These are phyloP conservation scores for Adelphocoris suturalis DNA, from an alignment of 2,888 invertebrate species.

Conservation along the genomic window DNA sequence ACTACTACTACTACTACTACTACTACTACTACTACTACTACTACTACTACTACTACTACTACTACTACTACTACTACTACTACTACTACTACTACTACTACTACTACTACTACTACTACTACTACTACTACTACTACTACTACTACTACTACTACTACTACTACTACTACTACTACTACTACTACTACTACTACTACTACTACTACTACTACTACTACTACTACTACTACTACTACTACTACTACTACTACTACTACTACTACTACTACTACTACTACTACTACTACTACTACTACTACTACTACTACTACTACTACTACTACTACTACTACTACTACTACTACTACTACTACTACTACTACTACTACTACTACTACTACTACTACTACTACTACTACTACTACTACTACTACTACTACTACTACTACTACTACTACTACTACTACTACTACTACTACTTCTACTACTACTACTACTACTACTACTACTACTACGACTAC, in stretches of 20 bases:
- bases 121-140: no score
- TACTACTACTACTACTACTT: slow-evolving; percentile 57
- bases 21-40: no score
- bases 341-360: slow-evolving; percentile 55
- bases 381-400: slow-evolving; percentile 59
- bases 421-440: slow-evolving; percentile 60
- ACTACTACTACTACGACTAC: slow-evolving; percentile 57
- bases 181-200: slow-evolving; percentile 60
- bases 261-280: slow-evolving; percentile 59
- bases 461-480: slow-evolving; percentile 60
- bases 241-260: slow-evolving; percentile 60
- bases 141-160: no score
- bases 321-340: slow-evolving; percentile 53
- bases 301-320: slow-evolving; percentile 58
- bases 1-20: no score
- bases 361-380: slow-evolving; percentile 27
- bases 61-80: no score
- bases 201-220: slow-evolving; percentile 59
- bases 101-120: no score
- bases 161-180: slow-evolving; percentile 41
- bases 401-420: slow-evolving; percentile 60
- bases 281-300: slow-evolving; percentile 60
- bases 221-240: slow-evolving; percentile 60
- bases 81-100: no score
- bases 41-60: no score